Conservation (phyloP, 2,113 vertebrate genomes). For the Hemibagrus wyckioides region DNA sequence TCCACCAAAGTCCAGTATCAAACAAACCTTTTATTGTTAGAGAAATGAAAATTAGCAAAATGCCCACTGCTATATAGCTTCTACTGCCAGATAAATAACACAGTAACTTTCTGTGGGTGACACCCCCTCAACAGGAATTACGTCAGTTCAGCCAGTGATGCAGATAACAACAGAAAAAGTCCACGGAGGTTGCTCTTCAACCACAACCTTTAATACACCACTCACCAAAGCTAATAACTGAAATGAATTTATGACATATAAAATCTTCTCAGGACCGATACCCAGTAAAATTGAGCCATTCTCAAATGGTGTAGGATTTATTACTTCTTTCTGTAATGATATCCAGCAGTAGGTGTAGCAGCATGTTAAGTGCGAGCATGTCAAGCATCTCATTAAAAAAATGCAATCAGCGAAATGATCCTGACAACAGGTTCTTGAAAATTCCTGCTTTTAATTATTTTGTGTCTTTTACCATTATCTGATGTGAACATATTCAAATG, state of each 20-base stretch:
- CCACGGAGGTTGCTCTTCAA: neutral
- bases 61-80: neutral
- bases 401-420: neutral
- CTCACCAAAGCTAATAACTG: neutral
- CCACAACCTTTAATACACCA: neutral
- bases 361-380: neutral
- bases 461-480: neutral
- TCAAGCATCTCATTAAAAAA: neutral
- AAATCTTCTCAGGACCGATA: neutral
- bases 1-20: neutral
- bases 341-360: no score
- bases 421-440: neutral
- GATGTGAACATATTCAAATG: slow-evolving; percentile 6
- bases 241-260: neutral
- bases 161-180: neutral
- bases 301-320: neutral
- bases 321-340: neutral
- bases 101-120: neutral
- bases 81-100: neutral
- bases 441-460: neutral
- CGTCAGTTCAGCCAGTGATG: neutral
- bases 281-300: neutral
- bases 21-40: no score
- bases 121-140: neutral
- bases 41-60: neutral